Evolutionary conservation across 2,797 vertebrate genomes (phyloP).

Genomic region (Scolopax rusticola): DNA sequence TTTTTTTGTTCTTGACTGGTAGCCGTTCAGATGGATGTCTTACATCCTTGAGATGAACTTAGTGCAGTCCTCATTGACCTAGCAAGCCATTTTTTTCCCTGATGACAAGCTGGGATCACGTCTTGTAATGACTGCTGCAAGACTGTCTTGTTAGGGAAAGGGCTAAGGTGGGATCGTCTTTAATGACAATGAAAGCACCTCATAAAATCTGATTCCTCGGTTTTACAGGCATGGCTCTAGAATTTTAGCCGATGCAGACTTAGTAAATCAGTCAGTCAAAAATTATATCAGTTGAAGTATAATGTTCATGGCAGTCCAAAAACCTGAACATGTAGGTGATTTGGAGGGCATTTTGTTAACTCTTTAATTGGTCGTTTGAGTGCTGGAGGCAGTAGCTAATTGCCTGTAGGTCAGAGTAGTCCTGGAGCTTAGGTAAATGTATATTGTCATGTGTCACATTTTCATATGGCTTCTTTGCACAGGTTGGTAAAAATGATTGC

Average conservation of each 20-base stretch:
- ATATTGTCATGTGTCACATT: conserved; percentile 85
- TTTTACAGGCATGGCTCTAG: conserved; percentile 78
- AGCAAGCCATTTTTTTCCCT: conserved; percentile 75
- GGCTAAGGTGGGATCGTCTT: conserved; percentile 81
- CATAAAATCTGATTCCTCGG: conserved; percentile 77
- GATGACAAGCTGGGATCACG: conserved; percentile 79
- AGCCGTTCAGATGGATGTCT: conserved; percentile 54
- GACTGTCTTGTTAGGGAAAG: conserved; percentile 82
- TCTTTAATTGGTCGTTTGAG: conserved; percentile 84
- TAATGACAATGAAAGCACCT: conserved; percentile 82
- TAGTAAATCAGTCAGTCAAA: conserved; percentile 85
- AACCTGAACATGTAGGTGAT: conserved; percentile 81
- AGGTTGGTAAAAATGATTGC: conserved; percentile 80
- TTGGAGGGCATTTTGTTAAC: conserved; percentile 85
- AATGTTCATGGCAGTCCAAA: conserved; percentile 80
- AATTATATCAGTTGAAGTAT: conserved; percentile 79
- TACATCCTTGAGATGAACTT: conserved; percentile 78
- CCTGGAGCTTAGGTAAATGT: conserved; percentile 81
- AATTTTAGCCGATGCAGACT: conserved; percentile 77
- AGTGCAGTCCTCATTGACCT: conserved; percentile 76
- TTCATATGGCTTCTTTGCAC: conserved; percentile 78
- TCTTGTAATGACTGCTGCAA: conserved; percentile 77
- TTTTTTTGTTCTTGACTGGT: conserved; percentile 63
- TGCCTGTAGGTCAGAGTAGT: conserved; percentile 83
- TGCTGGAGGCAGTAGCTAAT: conserved; percentile 81